These are phyloP conservation scores for Saccopteryx leptura DNA, from an alignment of 2,113 vertebrate species.

Conservation along the genomic window DNA sequence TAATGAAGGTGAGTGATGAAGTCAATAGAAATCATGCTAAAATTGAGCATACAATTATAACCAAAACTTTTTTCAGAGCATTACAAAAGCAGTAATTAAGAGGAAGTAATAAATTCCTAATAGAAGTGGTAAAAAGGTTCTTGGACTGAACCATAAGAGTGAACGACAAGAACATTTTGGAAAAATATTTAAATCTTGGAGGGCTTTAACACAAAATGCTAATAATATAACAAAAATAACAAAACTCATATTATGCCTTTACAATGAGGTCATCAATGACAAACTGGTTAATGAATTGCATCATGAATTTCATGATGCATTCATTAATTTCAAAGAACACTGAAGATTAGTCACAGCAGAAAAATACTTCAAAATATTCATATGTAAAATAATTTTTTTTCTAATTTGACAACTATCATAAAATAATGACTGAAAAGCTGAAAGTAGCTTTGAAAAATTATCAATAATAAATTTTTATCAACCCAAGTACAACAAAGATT, in stretches of 20 bases:
- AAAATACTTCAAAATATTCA: neutral
- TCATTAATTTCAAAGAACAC: neutral
- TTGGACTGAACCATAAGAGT: neutral
- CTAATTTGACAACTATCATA: neutral
- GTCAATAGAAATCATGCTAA: slow-evolving; percentile 19
- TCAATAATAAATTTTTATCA: neutral
- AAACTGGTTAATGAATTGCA: neutral
- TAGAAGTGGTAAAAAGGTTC: neutral
- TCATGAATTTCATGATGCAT: too few species aligned
- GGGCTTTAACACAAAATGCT: neutral
- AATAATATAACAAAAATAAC: neutral
- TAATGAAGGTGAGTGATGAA: neutral
- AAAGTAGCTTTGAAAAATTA: slow-evolving; percentile 13
- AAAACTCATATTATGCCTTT: neutral
- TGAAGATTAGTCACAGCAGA: slow-evolving; percentile 6
- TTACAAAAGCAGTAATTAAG: neutral
- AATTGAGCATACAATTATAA: neutral
- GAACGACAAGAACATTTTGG: neutral
- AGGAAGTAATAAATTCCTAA: neutral
- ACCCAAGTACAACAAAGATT: neutral
- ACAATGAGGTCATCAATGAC: neutral
- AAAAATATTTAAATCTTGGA: slow-evolving; percentile 34
- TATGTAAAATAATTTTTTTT: slow-evolving; percentile 4
- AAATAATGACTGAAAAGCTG: slow-evolving; percentile 29
- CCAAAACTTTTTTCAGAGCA: neutral